Base-by-base conservation (phyloP, 2,113 vertebrate species). In the Oncorhynchus gorbuscha region DNA sequence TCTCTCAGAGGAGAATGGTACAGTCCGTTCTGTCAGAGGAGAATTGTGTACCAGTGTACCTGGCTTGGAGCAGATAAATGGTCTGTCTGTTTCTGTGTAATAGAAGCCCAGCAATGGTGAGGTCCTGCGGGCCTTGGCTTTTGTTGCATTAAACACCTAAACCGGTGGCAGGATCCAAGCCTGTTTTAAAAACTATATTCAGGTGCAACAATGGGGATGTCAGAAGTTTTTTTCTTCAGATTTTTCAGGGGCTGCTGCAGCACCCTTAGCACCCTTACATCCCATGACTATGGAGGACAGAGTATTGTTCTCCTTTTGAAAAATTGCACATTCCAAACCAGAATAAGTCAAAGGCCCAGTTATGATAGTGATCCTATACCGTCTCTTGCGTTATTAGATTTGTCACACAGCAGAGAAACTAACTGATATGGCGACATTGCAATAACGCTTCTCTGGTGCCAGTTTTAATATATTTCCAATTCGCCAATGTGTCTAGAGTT, bases 401-500 rank as follows among this genome's bases (percentile, higher is more conserved):
- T 62, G 55, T 62, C 59, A 22, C 59, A 22, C 59, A 20, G n/a
- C 18, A 62, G 18, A 62, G 59, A 62, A 62, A 62, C n/a, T n/a
- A 62, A 62, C 59, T 20, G 59, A 62, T n/a, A 62, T 22, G 49
- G 49, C 3, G 1, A 13, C 16, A 4, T 55, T 55, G 59, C 59
- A 61, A 80, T 83, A 74, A 72, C 74, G 68, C 39, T 75, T n/a
- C 28, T 32, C 28, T 14, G 20, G 9, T 39, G 75, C 69, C 14
- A 26, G 5, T 49, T 78, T 77, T 77, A 67, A 77, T 77, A 80
- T 79, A 76, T 76, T 79, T 76, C 64, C 81, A 76, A 76, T 84
- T 16, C 78, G 77, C 75, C 58, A 61, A 48, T n/a, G 71, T 76
- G 59, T 59, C 72, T 30, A 69, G 64, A 79, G 72, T 75, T 79